A percentile compares a stretch with the other conserved stretches of the same genome.
These are phyloP conservation scores for Lochmaea crataegi DNA, from an alignment of 2,888 invertebrate genomes.

Conservation along the genomic window DNA sequence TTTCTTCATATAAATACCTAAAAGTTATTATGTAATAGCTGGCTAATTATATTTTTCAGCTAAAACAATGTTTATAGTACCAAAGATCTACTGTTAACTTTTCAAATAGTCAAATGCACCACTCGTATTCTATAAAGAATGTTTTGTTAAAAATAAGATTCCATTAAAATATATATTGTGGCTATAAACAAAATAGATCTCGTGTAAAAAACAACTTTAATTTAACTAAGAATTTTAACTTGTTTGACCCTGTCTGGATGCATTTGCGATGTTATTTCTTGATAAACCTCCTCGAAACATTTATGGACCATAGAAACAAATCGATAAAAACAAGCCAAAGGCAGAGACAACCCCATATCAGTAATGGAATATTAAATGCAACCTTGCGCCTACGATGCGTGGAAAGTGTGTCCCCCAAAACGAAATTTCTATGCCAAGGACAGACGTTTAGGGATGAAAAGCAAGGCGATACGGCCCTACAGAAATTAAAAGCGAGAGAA, in stretches of 20 bases:
- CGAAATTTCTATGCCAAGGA: conserved; percentile 41
- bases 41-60: conserved; percentile 45
- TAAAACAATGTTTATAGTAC: conserved; percentile 19
- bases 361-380: conserved; percentile 41
- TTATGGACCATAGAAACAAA: conserved; percentile 21
- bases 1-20: background rate
- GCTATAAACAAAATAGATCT: too few relatives aligned
- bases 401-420: conserved; percentile 38
- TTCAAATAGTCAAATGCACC: too few relatives aligned
- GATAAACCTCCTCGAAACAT: background rate
- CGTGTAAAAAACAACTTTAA: too few relatives aligned
- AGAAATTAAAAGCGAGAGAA: conserved; percentile 34
- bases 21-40: conserved; percentile 36
- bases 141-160: too few relatives aligned
- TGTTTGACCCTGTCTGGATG: too few relatives aligned
- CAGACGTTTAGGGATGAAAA: conserved; percentile 37
- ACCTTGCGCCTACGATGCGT: conserved; percentile 34
- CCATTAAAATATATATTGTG: too few relatives aligned
- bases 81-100: too few relatives aligned
- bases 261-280: background rate
- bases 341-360: conserved; percentile 34
- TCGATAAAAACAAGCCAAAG: conserved; percentile 37
- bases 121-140: too few relatives aligned
- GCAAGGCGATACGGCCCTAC: conserved; percentile 29
- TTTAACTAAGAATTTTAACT: too few relatives aligned